These are phyloP conservation scores for Lasioglossum zephyrum DNA, from an alignment of 2,888 invertebrate genomes.

Conservation along the genomic window DNA sequence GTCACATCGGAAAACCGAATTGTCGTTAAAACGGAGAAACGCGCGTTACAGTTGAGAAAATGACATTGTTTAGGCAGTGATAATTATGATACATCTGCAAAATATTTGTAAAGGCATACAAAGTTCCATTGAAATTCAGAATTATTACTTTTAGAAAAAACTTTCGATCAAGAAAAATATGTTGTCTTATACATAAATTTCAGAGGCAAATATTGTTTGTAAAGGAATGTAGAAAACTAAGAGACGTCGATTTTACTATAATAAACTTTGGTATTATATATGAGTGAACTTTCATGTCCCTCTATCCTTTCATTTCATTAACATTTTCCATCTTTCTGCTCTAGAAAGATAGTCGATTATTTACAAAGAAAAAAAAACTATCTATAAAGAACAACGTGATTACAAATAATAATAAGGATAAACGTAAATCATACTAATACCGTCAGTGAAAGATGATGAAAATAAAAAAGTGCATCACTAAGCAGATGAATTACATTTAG, in stretches of 20 bases:
- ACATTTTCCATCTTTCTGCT: constrained; percentile 48
- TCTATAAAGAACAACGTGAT: constrained; percentile 63
- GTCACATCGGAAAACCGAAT: constrained; percentile 34
- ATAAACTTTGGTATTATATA: constrained; percentile 84
- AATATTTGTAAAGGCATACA: constrained; percentile 57
- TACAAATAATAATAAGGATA: constrained; percentile 47
- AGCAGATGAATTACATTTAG: constrained; percentile 56
- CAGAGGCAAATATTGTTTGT: constrained; percentile 49
- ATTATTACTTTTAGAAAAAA: constrained; percentile 56
- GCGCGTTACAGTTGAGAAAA: constrained; percentile 52
- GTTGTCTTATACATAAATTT: constrained; percentile 45
- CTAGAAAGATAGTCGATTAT: constrained; percentile 63
- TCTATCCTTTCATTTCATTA: constrained; percentile 59
- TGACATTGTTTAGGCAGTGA: constrained; percentile 78
- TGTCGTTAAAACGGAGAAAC: constrained; percentile 46
- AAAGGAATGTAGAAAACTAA: constrained; percentile 74
- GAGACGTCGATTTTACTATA: constrained; percentile 77
- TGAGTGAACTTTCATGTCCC: constrained; percentile 74
- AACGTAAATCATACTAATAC: constrained; percentile 66
- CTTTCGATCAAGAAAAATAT: constrained; percentile 52
- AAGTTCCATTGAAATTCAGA: constrained; percentile 46
- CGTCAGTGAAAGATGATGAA: constrained; percentile 57
- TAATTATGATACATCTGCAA: constrained; percentile 70
- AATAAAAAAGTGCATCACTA: constrained; percentile 48
- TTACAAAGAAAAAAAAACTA: constrained; percentile 61